These are phyloP conservation scores for Protosalanx chinensis DNA, from an alignment of 2,797 vertebrate genomes.

Conservation along the genomic window DNA sequence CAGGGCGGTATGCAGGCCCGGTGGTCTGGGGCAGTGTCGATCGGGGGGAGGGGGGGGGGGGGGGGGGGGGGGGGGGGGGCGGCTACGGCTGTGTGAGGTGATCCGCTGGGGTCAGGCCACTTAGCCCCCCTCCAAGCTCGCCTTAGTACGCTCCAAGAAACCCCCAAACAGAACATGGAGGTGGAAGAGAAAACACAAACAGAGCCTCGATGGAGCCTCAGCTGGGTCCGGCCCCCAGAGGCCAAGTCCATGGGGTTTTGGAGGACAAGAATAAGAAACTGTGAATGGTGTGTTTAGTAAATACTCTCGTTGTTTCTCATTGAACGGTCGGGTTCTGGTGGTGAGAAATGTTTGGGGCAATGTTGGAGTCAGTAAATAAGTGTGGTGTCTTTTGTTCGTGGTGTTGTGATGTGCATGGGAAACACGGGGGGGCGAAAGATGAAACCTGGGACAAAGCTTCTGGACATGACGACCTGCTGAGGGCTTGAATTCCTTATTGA, in stretches of 20 bases:
- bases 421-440: conserved; percentile 59
- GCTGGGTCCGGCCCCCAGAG: conserved; percentile 35
- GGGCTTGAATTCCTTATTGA: conserved; percentile 68
- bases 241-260: conserved; percentile 26
- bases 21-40: conserved; percentile 60
- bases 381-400: conserved; percentile 47
- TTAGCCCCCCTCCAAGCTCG: conserved; percentile 54
- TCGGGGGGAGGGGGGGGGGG: conserved; percentile 11
- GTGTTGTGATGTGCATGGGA: conserved; percentile 59
- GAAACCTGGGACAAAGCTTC: conserved; percentile 68
- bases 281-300: conserved; percentile 65
- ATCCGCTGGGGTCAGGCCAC: conserved; percentile 55
- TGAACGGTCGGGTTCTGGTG: conserved; percentile 59
- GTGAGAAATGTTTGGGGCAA: conserved; percentile 42
- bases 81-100: conserved; percentile 44
- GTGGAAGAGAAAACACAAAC: conserved; percentile 66
- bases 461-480: conserved; percentile 69
- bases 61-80: conserved; percentile 15
- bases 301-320: conserved; percentile 59
- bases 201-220: conserved; percentile 63
- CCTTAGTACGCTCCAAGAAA: conserved; percentile 51
- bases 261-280: conserved; percentile 55
- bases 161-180: conserved; percentile 58
- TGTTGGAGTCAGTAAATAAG: conserved; percentile 57
- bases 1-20: conserved; percentile 54